Percentiles rank a stretch among this genome's conserved stretches.
These are phyloP conservation scores for Euura lappo DNA, from an alignment of 1,140 invertebrate species.

Conservation along the genomic window DNA sequence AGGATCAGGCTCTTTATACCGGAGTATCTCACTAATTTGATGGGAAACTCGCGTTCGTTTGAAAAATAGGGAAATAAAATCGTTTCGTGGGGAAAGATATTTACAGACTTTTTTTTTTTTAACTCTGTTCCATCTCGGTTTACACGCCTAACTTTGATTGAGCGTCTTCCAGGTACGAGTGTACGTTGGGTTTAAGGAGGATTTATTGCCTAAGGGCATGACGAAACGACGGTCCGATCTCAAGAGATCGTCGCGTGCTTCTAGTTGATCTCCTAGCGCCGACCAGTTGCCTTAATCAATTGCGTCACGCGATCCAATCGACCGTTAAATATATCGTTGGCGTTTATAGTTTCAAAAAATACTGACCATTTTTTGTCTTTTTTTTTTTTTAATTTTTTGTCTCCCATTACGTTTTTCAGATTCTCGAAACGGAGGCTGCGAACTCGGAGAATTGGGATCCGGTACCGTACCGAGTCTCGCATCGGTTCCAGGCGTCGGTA, in stretches of 20 bases:
- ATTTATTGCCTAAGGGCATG: neutral
- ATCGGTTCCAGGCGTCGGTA: constrained; percentile 49
- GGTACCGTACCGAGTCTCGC: constrained; percentile 47
- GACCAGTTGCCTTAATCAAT: constrained; percentile 38
- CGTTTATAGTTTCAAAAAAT: too few species aligned
- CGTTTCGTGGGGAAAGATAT: too few species aligned
- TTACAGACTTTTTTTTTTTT: too few species aligned
- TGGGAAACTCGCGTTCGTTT: neutral
- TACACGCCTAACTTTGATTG: too few species aligned
- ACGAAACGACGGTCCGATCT: neutral
- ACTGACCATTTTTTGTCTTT: too few species aligned
- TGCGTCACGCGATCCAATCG: constrained; percentile 42
- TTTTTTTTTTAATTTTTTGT: neutral
- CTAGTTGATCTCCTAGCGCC: neutral
- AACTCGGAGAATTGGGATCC: constrained; percentile 49
- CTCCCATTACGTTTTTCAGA: constrained; percentile 37
- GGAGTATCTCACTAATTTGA: neutral
- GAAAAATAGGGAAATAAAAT: too few species aligned
- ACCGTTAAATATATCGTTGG: constrained; percentile 37
- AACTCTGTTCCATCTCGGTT: too few species aligned
- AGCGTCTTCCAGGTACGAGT: too few species aligned
- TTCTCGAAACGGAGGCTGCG: constrained; percentile 54
- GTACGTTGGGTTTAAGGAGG: too few species aligned
- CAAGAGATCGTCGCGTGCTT: neutral
- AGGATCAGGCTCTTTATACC: neutral